Base-by-base conservation (phyloP, 2,113 vertebrate species). In the Paradisaea rubra region DNA sequence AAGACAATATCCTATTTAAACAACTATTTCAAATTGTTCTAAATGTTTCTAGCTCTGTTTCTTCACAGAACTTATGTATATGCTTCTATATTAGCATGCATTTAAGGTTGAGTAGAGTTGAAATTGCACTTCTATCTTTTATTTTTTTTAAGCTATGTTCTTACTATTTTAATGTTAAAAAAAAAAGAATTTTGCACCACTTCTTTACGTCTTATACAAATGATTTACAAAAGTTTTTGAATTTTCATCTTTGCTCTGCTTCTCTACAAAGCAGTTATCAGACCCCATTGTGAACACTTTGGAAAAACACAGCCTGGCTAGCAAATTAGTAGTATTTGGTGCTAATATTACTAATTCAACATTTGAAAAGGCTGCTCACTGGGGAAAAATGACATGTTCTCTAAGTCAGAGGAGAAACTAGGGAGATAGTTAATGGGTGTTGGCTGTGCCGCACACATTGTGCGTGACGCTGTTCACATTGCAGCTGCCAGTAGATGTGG, bases 381-480 rank as follows among this genome's bases (percentile, higher is more conserved):
- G 91, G 97, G 97, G 93, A 96, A 97, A 98, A 98, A 98, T 97
- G 97, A 92, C 97, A 97, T 82, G 97, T 97, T 98, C 94, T 95
- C 24, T 80, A 96, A 97, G 97, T 96, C 97, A 94, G 87, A 87
- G 92, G 93, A 97, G 97, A 97, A 97, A 97, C 96, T 92, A 97
- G 96, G 96, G 96, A 98, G 98, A 97, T 97, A 97, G 98, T 98
- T 98, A 98, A 97, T 96, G 97, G 97, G 95, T 96, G 96, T 97
- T 97, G 97, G 95, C 97, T 97, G 61, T 28, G 71, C 83, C 59
- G 89, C 95, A 88, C 88, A 70, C 71, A 95, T 41, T 89, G 96
- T 86, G 94, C 93, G 94, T 83, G 85, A 89, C 78, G 42, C 92
- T 96, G 91, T 71, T 97, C 96, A 93, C 96, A 97, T 86, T 80